Conservation (phyloP, 92 coral and sea anemone genomes). For the Metridium senile region DNA sequence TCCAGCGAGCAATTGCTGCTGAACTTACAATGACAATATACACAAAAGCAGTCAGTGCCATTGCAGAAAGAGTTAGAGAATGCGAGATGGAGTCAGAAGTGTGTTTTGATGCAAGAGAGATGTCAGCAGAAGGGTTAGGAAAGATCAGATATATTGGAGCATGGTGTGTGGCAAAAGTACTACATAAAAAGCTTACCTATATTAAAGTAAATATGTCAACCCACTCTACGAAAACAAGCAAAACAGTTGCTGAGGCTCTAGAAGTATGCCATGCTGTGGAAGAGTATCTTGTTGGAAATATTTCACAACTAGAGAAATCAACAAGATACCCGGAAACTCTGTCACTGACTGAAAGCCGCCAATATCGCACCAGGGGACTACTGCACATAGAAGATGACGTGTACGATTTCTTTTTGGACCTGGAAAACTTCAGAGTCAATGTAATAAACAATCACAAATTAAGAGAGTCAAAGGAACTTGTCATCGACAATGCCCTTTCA, state of each 20-base stretch:
- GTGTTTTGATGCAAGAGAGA: neutral
- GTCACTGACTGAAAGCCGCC: neutral
- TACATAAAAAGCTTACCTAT: neutral
- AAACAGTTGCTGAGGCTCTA: neutral
- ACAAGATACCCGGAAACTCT: neutral
- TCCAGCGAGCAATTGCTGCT: neutral
- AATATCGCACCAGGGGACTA: slow-evolving; percentile 7
- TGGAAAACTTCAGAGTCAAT: neutral
- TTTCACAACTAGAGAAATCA: neutral
- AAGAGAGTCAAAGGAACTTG: neutral
- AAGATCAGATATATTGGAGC: neutral
- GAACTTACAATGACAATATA: neutral
- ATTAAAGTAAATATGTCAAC: neutral
- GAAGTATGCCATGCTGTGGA: neutral
- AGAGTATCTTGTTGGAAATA: neutral
- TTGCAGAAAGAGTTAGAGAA: neutral
- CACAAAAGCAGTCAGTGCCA: neutral
- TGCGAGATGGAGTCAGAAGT: neutral
- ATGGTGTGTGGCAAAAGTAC: neutral
- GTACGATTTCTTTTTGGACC: neutral
- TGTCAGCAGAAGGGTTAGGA: neutral
- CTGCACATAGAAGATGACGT: slow-evolving; percentile 14
- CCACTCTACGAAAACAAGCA: neutral
- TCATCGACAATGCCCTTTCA: neutral
- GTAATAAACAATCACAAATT: neutral